Conservation (phyloP, 2,113 vertebrate genomes). For the Ochotona curzoniae region DNA sequence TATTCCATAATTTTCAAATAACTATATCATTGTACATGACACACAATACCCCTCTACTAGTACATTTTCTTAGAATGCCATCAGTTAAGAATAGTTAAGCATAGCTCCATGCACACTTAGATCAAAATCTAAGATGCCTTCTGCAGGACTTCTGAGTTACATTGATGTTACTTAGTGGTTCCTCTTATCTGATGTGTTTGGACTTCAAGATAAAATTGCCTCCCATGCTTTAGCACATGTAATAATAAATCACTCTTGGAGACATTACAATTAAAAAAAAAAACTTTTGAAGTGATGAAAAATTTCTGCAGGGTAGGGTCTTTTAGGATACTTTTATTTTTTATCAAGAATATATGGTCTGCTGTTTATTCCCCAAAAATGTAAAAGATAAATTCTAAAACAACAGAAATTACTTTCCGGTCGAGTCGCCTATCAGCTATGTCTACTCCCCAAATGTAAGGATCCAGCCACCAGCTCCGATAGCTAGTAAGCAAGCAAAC, state of each 20-base stretch:
- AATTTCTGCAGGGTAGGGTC: not conserved
- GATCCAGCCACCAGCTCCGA: not conserved
- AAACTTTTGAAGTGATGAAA: slow-evolving; percentile 46
- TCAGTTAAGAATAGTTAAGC: not conserved
- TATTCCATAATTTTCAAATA: no score
- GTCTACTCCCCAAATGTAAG: not conserved
- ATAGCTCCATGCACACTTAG: not conserved
- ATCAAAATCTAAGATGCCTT: slow-evolving; percentile 20
- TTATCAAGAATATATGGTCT: not conserved
- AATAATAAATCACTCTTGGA: slow-evolving; percentile 63
- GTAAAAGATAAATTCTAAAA: slow-evolving; percentile 36
- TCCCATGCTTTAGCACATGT: slow-evolving; percentile 39
- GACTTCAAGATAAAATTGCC: slow-evolving; percentile 67
- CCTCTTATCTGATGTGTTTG: slow-evolving; percentile 68
- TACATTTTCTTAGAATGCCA: no score
- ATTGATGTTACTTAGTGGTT: slow-evolving; percentile 57
- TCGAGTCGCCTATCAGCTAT: not conserved
- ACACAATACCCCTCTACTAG: no score
- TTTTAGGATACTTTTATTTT: slow-evolving; percentile 35
- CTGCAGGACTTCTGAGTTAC: slow-evolving; percentile 40
- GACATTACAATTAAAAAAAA: slow-evolving; percentile 49
- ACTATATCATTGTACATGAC: no score
- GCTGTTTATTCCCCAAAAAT: not conserved
- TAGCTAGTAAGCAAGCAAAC: not conserved
- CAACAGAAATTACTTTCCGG: not conserved